Evolutionary conservation across 1,140 invertebrate species (phyloP).

Genomic region (Sinonovacula constricta): DNA sequence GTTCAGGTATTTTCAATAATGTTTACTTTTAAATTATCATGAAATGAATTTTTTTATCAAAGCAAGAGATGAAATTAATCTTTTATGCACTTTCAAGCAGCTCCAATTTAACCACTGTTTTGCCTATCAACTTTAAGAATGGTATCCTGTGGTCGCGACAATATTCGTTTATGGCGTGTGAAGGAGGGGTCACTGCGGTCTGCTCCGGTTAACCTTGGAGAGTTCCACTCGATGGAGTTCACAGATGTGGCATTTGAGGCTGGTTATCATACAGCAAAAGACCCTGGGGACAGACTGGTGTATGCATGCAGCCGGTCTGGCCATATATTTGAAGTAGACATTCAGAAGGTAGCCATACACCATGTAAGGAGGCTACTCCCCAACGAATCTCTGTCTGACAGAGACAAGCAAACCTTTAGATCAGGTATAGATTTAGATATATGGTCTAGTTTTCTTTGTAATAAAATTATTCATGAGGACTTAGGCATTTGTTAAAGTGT

Average conservation of each 20-base stretch:
- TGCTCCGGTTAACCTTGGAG: constrained; percentile 75
- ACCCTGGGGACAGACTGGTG: constrained; percentile 72
- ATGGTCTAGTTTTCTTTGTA: too few species aligned
- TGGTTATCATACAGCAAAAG: constrained; percentile 65
- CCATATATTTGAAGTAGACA: constrained; percentile 77
- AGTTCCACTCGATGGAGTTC: constrained; percentile 77
- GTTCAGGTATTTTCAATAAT: too few species aligned
- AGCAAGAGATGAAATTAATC: too few species aligned
- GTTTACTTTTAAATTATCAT: too few species aligned
- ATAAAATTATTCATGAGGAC: too few species aligned
- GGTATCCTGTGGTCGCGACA: constrained; percentile 78
- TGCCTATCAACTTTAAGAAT: too few species aligned
- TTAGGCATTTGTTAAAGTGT: too few species aligned
- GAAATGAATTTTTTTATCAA: too few species aligned
- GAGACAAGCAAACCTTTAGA: constrained; percentile 62
- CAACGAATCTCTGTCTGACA: constrained; percentile 53
- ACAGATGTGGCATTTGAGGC: constrained; percentile 77
- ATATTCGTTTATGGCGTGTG: constrained; percentile 77
- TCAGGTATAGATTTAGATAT: constrained; percentile 53
- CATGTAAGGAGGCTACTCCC: constrained; percentile 75
- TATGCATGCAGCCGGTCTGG: constrained; percentile 77
- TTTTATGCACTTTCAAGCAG: too few species aligned
- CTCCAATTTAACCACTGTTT: too few species aligned
- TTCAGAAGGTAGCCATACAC: constrained; percentile 70
- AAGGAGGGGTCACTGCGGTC: constrained; percentile 76